phyloP scores from a whole-genome alignment of 53 echinoderm and acorn worm genomes.

The Crossaster papposus region DNA sequence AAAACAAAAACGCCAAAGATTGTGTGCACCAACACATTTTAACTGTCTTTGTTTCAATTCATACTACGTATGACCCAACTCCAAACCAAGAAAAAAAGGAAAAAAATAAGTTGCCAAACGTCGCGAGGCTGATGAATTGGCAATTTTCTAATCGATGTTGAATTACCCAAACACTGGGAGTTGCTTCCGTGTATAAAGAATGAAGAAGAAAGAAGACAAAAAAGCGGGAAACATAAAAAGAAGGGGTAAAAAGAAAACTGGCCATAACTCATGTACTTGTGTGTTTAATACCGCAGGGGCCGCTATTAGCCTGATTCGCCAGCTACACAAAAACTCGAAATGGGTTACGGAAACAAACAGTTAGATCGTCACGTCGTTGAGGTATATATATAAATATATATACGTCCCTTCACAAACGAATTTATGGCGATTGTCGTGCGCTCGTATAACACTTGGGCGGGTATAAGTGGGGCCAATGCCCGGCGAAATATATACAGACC shows the following conservation, averaged over 20 bases:
- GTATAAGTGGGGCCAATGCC: constrained; percentile 22
- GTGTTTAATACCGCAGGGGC: constrained; percentile 8
- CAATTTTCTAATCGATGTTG: constrained; percentile 53
- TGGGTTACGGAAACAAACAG: constrained; percentile 42
- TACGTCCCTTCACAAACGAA: background rate
- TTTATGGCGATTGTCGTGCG: background rate
- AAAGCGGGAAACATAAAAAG: background rate
- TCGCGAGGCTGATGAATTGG: constrained; percentile 34
- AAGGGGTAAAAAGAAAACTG: background rate
- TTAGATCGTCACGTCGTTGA: constrained; percentile 26
- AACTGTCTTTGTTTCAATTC: constrained; percentile 53
- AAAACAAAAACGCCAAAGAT: background rate
- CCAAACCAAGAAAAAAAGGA: background rate
- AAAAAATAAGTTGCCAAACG: constrained; percentile 17
- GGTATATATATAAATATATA: background rate
- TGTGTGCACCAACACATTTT: background rate
- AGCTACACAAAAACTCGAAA: constrained; percentile 38
- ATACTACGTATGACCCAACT: background rate
- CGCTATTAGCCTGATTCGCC: constrained; percentile 21
- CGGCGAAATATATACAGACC: background rate
- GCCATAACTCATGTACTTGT: constrained; percentile 37
- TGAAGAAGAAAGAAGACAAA: too few species aligned
- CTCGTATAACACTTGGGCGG: background rate
- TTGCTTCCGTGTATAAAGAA: background rate
- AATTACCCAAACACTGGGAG: constrained; percentile 1